Evolutionary conservation across 2,888 invertebrate species (phyloP), one percentile per base, ranked within the genome.

Genomic region (Bhutanitis thaidina): DNA sequence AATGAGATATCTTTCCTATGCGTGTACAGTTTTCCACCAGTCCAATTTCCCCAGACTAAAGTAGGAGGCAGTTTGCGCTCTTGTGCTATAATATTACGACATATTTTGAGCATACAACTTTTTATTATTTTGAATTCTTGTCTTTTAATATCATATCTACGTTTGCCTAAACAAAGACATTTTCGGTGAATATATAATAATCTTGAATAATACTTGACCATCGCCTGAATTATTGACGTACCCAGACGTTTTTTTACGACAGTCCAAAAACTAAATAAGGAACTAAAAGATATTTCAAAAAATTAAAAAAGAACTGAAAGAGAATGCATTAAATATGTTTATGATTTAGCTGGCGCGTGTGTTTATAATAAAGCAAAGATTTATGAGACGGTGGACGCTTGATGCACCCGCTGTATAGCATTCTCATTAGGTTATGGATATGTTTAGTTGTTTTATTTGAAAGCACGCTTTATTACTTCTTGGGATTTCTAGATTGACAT

Each of bases 311-410:
- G 63, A 64, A 64, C 64, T 65, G 58, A 63, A 60, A 53, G 62
- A 69, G 67, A 64, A 63, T 59, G 58, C 68, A 70, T 77, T 76
- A 77, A 80, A 71, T 65, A 72, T 80, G 81, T 82, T 85, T 84
- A 84, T 81, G 81, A 85, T 85, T 81, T 73, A 79, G 77, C 71
- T 70, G 59, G 73, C 71, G 71, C 62, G 75, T 70, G 71, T 82
- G 83, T 85, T 85, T 85, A 86, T 83, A 84, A 82, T 85, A 85
- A 83, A 82, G 73, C 71, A 57, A 67, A 77, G 79, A 87, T 86
- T 82, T 81, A 86, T 84, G 82, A 71, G 61, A 61, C 63, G 69
- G 62, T 67, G 60, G 69, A 64, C 65, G 69, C 61, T 65, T 64
- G 71, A 69, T 67, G 65, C 70, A 59, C 64, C 61, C 60, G 55